Evolutionary conservation across 2,888 invertebrate species (phyloP), one percentile per base, ranked within the genome.

Genomic region (Lasioglossum leucozonium): DNA sequence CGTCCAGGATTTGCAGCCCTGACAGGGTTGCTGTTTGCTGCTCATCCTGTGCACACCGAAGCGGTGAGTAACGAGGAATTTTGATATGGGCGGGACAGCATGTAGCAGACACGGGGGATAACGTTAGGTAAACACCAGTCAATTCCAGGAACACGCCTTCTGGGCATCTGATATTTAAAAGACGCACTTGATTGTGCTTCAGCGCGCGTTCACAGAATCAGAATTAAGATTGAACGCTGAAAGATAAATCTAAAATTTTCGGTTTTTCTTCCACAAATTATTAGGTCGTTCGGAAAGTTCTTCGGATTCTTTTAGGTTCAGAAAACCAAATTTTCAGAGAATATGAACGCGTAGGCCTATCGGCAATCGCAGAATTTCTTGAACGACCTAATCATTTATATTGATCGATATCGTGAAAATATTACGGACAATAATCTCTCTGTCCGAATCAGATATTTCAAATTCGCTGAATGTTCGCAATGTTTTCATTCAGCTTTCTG

Each of bases 1-100:
- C 96, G 96, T 91, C 96, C 96, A 30, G 96, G 97, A 67, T 97
- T 97, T 90, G 97, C 98, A 8, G 96, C 97, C 11, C 95, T 97
- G 22, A 97, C 98, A 0, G 97, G 97, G 30, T 95, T 97, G 69
- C 95, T 98, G 90, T 98, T 98, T 93, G 98, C 98, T 6, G 96
- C 97, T 4, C 98, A 98, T 94, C 98, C 98, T 37, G 96, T 98
- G 87, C 98, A 98, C 95, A 98, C 98, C 0, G 98, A 98, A 95
- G 98, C 98, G 94, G 98, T 98, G 94, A 97, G 98, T 96, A 78
- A 78, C 73, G 26, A 58, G 18, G 18, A 42, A 47, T 30, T 65
- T 74, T 51, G 42, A 51, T 44, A 58, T 40, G 22, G 26, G n/a
- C 30, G n/a, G 4, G 44, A 13, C 72, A 40, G 44, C 58, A 34